phyloP scores from a whole-genome alignment of 2,888 invertebrate species.

The Caenorhabditis macrosperma region DNA sequence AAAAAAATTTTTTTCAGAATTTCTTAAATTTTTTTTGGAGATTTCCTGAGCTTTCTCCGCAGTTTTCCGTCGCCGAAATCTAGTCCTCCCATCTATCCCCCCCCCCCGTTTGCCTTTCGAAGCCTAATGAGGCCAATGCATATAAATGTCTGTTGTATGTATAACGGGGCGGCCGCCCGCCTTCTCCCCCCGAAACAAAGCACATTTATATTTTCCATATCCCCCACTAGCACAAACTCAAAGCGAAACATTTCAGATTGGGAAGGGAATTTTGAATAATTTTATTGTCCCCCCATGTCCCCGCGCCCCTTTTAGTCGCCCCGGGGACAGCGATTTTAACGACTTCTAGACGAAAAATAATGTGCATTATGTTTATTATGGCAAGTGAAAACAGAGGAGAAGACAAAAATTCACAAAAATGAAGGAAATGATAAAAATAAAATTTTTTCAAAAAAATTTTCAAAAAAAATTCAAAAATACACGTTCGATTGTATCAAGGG shows the following conservation, averaged over 20 bases:
- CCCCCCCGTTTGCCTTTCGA: background rate
- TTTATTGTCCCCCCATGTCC: constrained; percentile 2
- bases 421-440: background rate
- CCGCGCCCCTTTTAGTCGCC: constrained; percentile 36
- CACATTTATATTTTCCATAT: constrained; percentile 18
- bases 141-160: constrained; percentile 22
- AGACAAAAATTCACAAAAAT: background rate
- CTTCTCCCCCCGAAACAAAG: background rate
- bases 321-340: background rate
- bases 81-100: background rate
- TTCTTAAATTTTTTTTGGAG: too few relatives aligned
- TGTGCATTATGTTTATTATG: constrained; percentile 27
- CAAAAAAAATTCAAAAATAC: background rate
- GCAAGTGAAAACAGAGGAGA: constrained; percentile 4
- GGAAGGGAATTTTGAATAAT: constrained; percentile 34
- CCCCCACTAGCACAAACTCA: background rate
- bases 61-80: background rate
- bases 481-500: background rate
- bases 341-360: background rate
- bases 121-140: constrained; percentile 59
- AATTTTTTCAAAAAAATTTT: constrained; percentile 1
- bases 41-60: too few relatives aligned
- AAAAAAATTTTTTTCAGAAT: too few relatives aligned
- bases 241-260: background rate
- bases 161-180: too few relatives aligned